Evolutionary conservation across 2,888 invertebrate genomes (phyloP).

Genomic region (Dolomedes plantarius): DNA sequence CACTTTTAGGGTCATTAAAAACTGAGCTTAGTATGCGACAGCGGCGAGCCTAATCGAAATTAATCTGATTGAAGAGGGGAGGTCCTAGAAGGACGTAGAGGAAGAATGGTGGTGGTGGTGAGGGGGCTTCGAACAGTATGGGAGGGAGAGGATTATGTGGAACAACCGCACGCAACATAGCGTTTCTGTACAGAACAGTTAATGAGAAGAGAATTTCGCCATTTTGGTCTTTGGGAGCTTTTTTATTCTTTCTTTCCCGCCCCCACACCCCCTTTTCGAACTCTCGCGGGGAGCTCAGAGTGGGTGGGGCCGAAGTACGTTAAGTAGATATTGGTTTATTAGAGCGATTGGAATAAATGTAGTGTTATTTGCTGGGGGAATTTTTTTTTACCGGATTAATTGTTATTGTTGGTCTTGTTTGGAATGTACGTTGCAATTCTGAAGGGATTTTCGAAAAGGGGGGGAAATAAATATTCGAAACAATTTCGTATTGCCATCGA

Average conservation of each 20-base stretch:
- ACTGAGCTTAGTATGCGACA: background rate
- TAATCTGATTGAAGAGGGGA: slow-evolving; percentile 14
- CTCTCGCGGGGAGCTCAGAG: background rate
- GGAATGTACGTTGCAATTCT: background rate
- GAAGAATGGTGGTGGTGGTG: background rate
- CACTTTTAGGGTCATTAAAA: background rate
- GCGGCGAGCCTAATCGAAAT: background rate
- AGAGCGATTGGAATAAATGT: slow-evolving; percentile 1
- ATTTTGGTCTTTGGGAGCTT: background rate
- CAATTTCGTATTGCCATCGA: no score
- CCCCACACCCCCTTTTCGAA: background rate
- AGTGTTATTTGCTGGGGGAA: background rate
- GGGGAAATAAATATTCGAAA: no score
- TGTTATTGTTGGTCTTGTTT: slow-evolving; percentile 8
- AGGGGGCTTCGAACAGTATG: background rate
- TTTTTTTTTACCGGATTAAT: background rate
- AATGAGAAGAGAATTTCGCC: background rate
- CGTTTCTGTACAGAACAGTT: background rate
- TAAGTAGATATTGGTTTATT: slow-evolving; percentile 16
- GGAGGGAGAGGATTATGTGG: background rate
- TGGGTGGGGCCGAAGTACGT: background rate
- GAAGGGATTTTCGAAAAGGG: no score
- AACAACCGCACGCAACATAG: slow-evolving; percentile 13
- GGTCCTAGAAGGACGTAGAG: slow-evolving; percentile 1
- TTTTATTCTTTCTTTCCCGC: background rate